Base-by-base conservation (phyloP, 2,113 vertebrate species). In the Amblyopsis rosae region DNA sequence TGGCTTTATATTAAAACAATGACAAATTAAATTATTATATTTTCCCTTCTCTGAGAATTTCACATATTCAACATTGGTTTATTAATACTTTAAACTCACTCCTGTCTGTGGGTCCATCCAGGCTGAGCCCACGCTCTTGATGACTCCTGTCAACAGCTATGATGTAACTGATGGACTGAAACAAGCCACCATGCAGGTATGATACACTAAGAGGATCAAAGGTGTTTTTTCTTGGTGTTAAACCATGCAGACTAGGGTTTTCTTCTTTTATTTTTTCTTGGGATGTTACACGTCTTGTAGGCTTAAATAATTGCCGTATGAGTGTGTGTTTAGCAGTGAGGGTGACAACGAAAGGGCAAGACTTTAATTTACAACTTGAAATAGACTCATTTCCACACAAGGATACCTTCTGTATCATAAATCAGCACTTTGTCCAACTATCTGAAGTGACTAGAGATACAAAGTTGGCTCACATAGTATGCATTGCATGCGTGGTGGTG, bases 51-150 rank as follows among this genome's bases (percentile, higher is more conserved):
- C 26, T 49, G 12, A 49, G 48, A 49, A 12, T 49, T 49, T 49
- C 9, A 49, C 9, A 12, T 49, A 49, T 49, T 49, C 3, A 49
- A 49, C 12, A 12, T 49, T 12, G 48, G 48, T 26, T 50, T 61
- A 15, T 12, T 41, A 3, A 26, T 15, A 8, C 35, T 35, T 45
- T 9, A n/a, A 9, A 45, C 59, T 13, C 58, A 15, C 13, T 41
- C 6, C 15, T 6, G 9, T 32, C 6, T n/a, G 9, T 9, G n/a
- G 2, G 12, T 33, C 26, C 57, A 32, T 15, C 12, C 71, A 90
- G 90, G 7, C 59, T 46, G 69, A 57, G n/a, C 75, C 79, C 15
- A 35, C 10, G 13, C 11, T 73, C 15, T 4, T 73, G 6, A n/a
- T 61, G 67, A 53, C 32, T 3, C 55, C 54, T 3, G 59, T 1